Base-by-base conservation (phyloP, 2,113 vertebrate species). In the Protomyctophum bolini region DNA sequence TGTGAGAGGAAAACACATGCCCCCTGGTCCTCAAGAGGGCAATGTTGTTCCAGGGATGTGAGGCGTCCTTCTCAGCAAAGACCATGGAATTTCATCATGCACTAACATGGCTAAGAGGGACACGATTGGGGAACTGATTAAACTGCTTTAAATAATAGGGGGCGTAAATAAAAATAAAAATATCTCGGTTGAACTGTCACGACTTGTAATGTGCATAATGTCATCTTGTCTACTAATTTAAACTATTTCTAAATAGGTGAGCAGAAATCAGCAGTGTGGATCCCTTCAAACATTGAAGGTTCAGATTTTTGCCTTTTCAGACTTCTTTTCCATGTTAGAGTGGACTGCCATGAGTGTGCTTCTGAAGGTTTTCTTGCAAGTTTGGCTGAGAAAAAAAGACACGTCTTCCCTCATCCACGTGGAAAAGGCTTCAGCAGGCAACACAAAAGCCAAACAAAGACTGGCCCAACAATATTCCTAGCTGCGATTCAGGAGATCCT, bases 401-500 rank as follows among this genome's bases (percentile, higher is more conserved):
- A 71, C 72, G 28, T 76, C 64, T 79, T 83, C 79, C n/a, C 75
- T 80, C 10, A 46, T 78, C 86, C 84, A 80, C 78, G 72, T 59
- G 54, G 75, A 80, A 73, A 80, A 70, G 48, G 70, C 70, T 81
- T 80, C 69, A 82, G 75, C 76, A 81, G 66, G n/a, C 28, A 58
- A 65, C 41, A 63, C 41, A 41, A 33, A 47, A 58, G 69, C 56
- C 51, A 73, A 79, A 59, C 79, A 79, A 74, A 60, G 71, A 73
- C 8, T 10, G 76, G 54, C 59, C 29, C 77, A 75, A 82, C 68
- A 84, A 86, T 85, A 88, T 83, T 90, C 87, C 87, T 88, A 88
- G 82, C 83, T 85, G 86, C 72, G 28, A 71, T 75, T 49, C 47
- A 52, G 73, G 82, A 74, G 77, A 85, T 92, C 90, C 86, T 92